Base-by-base conservation (phyloP, 1,140 invertebrate species). In the Aphidius gifuensis region DNA sequence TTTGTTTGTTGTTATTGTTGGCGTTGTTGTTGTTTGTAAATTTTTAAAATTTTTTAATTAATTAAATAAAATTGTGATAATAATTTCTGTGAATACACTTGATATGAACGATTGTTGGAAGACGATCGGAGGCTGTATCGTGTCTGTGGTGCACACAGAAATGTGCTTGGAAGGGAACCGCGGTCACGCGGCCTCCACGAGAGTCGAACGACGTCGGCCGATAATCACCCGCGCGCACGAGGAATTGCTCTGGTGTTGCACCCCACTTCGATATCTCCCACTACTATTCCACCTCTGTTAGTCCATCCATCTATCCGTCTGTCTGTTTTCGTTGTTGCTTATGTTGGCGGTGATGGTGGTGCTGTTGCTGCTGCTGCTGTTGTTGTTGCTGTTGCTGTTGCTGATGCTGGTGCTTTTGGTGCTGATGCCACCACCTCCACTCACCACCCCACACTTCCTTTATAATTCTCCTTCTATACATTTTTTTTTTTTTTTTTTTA, bases 141-240 rank as follows among this genome's bases (percentile, higher is more conserved):
- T 32, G 23, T 32, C 23, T 32, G 23, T 32, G 23, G 23, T 32
- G 23, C 23, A 32, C 23, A 32, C 23, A 32, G 23, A 32, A 32
- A 32, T 32, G 23, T 51, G 55, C 40, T 40, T 48, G 47, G 58
- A 50, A 46, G 49, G 11, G 32, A 47, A 44, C 56, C 58, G 63
- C 46, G 50, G 49, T 58, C 61, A 58, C 61, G 65, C 65, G 40
- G 65, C 50, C 62, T 66, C 60, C 64, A 66, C 60, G 60, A 62
- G 56, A 66, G 64, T 62, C 64, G 60, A 62, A 66, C 64, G 49
- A 62, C 64, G 64, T 66, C 57, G 50, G 64, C 64, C 61, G 65
- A 66, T 66, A 66, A 66, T 66, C 65, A 66, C 65, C 61, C 61
- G 62, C 65, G 60, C 61, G 60, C 62, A 66, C 65, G 65, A 66